Evolutionary conservation across 2,797 vertebrate species (phyloP).

Genomic region (Capromys pilorides): DNA sequence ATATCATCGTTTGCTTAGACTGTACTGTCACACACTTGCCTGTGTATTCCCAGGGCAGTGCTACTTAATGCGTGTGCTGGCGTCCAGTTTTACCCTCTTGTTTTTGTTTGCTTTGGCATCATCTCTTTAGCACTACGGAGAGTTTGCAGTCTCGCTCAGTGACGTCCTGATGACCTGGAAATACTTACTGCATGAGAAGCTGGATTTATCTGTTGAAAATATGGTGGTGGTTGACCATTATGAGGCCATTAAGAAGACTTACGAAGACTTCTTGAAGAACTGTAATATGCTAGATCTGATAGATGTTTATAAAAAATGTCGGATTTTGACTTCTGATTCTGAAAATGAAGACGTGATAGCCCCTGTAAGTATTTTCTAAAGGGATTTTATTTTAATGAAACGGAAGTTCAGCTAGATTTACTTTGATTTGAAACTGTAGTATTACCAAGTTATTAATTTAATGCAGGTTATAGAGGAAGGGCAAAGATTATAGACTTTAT

Average conservation of each 20-base stretch:
- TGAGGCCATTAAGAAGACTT: slow-evolving; percentile 88
- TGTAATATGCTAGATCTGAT: slow-evolving; percentile 94
- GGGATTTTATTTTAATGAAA: slow-evolving; percentile 24
- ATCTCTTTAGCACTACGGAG: slow-evolving; percentile 87
- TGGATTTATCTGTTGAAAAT: slow-evolving; percentile 87
- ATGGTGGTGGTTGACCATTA: slow-evolving; percentile 88
- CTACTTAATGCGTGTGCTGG: background rate
- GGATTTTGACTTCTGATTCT: slow-evolving; percentile 81
- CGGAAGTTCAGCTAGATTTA: slow-evolving; percentile 50
- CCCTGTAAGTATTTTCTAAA: slow-evolving; percentile 88
- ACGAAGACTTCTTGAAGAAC: slow-evolving; percentile 90
- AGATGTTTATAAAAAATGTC: slow-evolving; percentile 89
- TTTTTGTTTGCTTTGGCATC: slow-evolving; percentile 60
- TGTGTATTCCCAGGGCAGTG: background rate
- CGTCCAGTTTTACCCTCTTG: background rate
- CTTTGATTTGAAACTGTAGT: slow-evolving; percentile 50
- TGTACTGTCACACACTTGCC: slow-evolving; percentile 27
- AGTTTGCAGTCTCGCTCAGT: slow-evolving; percentile 92
- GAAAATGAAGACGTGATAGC: slow-evolving; percentile 85
- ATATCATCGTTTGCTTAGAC: background rate
- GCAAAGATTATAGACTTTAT: background rate
- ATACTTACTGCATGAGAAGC: slow-evolving; percentile 91
- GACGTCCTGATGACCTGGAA: slow-evolving; percentile 94
- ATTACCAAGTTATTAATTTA: background rate
- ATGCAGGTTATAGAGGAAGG: background rate